Evolutionary conservation across 2,797 vertebrate genomes (phyloP).

Genomic region (Parambassis ranga): DNA sequence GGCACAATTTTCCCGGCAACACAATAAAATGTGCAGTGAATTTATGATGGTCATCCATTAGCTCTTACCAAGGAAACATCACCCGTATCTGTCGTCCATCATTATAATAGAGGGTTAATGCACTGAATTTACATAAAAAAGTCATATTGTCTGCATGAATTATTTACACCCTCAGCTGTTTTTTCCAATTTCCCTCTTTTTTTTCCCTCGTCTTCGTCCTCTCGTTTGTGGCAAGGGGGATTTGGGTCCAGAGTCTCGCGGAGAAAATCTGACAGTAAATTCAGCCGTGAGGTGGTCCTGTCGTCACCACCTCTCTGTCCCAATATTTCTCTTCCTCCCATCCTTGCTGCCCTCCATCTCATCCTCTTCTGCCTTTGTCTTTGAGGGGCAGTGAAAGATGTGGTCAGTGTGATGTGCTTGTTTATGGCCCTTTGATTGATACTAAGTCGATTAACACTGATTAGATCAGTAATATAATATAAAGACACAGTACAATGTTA

Average conservation of each 20-base stretch:
- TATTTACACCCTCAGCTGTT: slow-evolving; percentile 99
- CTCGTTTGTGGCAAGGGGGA: slow-evolving; percentile 73
- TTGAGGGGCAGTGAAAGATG: slow-evolving; percentile 23
- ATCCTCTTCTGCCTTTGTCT: slow-evolving; percentile 43
- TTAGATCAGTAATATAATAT: too few relatives aligned
- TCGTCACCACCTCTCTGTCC: slow-evolving; percentile 52
- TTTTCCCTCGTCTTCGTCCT: slow-evolving; percentile 57
- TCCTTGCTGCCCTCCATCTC: slow-evolving; percentile 10
- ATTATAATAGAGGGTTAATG: slow-evolving; percentile 99
- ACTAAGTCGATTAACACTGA: slow-evolving; percentile 45
- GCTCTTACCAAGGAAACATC: slow-evolving; percentile 99
- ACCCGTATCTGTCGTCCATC: slow-evolving; percentile 99
- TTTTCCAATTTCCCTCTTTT: slow-evolving; percentile 82
- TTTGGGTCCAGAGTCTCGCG: slow-evolving; percentile 90
- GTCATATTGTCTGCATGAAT: slow-evolving; percentile 99
- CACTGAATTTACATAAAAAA: slow-evolving; percentile 99
- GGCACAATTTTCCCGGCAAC: slow-evolving; percentile 99
- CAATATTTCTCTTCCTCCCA: slow-evolving; percentile 47
- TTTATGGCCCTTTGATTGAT: slow-evolving; percentile 38
- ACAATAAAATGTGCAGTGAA: slow-evolving; percentile 99
- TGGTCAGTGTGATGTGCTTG: slow-evolving; percentile 27
- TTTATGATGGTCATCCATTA: slow-evolving; percentile 99
- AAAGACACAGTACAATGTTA: too few relatives aligned
- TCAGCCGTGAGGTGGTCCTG: slow-evolving; percentile 87
- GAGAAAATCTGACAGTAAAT: slow-evolving; percentile 96